A percentile compares a stretch with the other conserved stretches of the same genome.
Conservation (phyloP, 2,797 vertebrate species). For the Myotis vivesi region DNA sequence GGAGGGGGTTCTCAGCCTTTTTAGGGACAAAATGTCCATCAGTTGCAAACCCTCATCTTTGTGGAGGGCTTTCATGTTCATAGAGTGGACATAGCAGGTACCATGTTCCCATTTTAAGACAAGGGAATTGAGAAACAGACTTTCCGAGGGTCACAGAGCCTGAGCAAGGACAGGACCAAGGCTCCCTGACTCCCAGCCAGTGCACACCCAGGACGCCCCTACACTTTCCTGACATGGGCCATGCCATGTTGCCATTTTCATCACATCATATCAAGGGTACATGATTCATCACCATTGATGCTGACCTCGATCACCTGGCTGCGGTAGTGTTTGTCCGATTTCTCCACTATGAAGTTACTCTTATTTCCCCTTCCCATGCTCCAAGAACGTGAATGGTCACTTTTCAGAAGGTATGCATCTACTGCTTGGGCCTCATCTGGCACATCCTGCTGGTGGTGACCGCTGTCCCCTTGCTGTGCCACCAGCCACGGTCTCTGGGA, state of each 20-base stretch:
- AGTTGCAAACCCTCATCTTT: neutral
- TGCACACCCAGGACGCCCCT: neutral
- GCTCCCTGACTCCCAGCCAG: neutral
- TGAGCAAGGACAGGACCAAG: neutral
- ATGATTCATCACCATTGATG: neutral
- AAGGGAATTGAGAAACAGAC: neutral
- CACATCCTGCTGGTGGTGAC: neutral
- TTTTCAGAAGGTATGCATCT: neutral
- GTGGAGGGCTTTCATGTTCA: neutral
- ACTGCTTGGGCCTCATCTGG: too few relatives aligned
- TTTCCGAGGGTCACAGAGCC: neutral
- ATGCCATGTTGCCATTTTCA: neutral
- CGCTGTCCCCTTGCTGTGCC: neutral
- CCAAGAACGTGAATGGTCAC: neutral
- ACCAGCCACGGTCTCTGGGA: neutral
- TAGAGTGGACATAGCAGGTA: neutral
- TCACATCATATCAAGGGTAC: neutral
- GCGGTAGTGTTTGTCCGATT: neutral
- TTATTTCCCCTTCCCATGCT: neutral
- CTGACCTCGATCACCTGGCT: neutral
- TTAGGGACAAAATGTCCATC: neutral
- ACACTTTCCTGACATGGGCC: neutral
- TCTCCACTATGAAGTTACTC: neutral
- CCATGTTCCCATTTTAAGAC: neutral
- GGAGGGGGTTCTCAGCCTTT: neutral